Base-by-base conservation (phyloP, 2,113 vertebrate genomes). In the Symphodus melops region DNA sequence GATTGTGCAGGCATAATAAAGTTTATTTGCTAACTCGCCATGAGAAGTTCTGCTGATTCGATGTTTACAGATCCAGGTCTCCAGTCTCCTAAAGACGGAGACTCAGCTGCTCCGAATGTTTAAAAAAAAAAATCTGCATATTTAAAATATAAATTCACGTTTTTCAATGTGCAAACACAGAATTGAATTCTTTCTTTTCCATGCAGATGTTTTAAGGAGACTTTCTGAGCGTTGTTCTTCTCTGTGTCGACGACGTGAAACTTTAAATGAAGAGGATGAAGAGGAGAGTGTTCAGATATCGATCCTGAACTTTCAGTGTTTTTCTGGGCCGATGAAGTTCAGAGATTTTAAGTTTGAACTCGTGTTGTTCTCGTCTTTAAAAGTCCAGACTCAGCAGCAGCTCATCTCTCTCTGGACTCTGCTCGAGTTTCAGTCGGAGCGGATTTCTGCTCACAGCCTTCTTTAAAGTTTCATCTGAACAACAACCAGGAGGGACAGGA, bases 1-100 rank as follows among this genome's bases (percentile, higher is more conserved):
- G 79, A 91, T 78, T 91, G 79, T 92, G 90, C 90, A 89, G 91
- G 89, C 83, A 88, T 91, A 93, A 93, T 94, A 93, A 94, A 56
- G 67, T 84, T 83, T 72, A 91, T 91, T 85, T 83, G 86, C 84
- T 88, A 84, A 88, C 62, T 80, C 69, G 65, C 68, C 70, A 66
- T 72, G 59, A 68, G 64, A 4, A 41, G 8, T 0, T 13, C 37
- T 33, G 28, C 28, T 33, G 2, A 46, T 36, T 33, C 66, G n/a
- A 19, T 20, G 8, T 36, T 36, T 17, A 17, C 1, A 51, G 42
- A 33, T 5, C 28, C 28, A 33, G 28, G 28, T 33, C 28, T 25
- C 25, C 25, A 25, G 25, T 25, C 4, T 25, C 25, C 25, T 25
- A 25, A 2, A 25, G 25, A 25, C 25, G 2, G 25, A 25, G 25